Base-by-base conservation (phyloP, 2,797 vertebrate genomes). In the Allobates femoralis region DNA sequence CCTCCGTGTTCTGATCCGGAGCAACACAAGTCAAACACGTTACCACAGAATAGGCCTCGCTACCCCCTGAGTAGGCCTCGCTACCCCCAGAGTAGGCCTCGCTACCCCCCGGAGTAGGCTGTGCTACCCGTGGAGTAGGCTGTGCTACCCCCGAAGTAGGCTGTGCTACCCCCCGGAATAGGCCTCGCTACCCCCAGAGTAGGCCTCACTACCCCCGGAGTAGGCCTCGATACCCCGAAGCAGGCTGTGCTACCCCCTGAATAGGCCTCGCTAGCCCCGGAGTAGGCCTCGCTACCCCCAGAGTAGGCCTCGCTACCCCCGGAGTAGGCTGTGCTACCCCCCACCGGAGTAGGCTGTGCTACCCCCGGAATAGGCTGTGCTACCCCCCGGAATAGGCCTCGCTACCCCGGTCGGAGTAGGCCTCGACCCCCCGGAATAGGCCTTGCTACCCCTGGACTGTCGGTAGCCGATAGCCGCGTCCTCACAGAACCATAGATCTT, bases 1-100 rank as follows among this genome's bases (percentile, higher is more conserved):
- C 55, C 53, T 84, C n/a, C 30, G 26, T 41, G 23, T 84, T 71
- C 75, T 53, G 56, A 62, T 64, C 79, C 32, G 55, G 50, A 84
- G 81, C n/a, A 23, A 83, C 78, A 78, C 64, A 79, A 83, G 79
- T 58, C 34, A 78, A 86, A 82, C 58, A 67, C 28, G 58, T 77
- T 81, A 82, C 18, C 76, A 56, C 69, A 76, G 15, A 19, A 83
- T 69, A 51, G 77, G 60, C 56, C 18, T 32, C 32, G 28, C 41
- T 37, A 84, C 41, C 84, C 30, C n/a, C 21, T n/a, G 15, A 19
- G 78, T 69, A 51, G 77, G 60, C 56, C 18, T 32, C 32, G 28
- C 41, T 37, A 84, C 41, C 18, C 76, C 41, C 69, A 76, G 15
- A 19, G 78, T 69, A 51, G 77, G 60, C 56, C 18, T 32, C 32